Conservation (phyloP, 2,797 vertebrate species). For the Enteromius trimaculatus region DNA sequence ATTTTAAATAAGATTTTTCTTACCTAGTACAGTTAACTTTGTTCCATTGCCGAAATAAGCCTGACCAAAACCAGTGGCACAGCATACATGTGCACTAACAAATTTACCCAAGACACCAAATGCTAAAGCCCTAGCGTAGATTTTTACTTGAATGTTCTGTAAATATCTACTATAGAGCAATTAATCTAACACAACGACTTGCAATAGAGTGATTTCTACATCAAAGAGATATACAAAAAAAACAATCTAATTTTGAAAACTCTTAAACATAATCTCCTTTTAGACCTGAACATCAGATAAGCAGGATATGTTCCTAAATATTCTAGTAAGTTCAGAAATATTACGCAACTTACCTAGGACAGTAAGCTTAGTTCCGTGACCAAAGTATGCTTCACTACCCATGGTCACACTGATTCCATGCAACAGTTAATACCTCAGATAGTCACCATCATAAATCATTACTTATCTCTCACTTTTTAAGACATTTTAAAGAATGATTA, state of each 20-base stretch:
- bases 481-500: not conserved
- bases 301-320: not conserved
- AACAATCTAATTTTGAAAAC: not conserved
- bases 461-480: not conserved
- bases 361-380: conserved; percentile 71
- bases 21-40: conserved; percentile 68
- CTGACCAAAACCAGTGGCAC: conserved; percentile 29
- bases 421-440: conserved; percentile 56
- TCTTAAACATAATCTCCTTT: not conserved
- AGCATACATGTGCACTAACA: not conserved
- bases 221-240: not conserved
- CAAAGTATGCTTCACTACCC: conserved; percentile 61
- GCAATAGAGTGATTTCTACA: not conserved
- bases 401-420: conserved; percentile 59
- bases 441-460: not conserved
- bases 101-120: not conserved
- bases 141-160: not conserved
- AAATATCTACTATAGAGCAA: not conserved
- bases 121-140: not conserved
- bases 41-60: conserved; percentile 72
- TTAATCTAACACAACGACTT: not conserved
- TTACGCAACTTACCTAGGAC: conserved; percentile 63
- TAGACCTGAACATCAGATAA: not conserved
- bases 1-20: not conserved
- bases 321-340: not conserved